phyloP scores from a whole-genome alignment of 2,888 invertebrate species.

The Hemistola chrysoprasaria region DNA sequence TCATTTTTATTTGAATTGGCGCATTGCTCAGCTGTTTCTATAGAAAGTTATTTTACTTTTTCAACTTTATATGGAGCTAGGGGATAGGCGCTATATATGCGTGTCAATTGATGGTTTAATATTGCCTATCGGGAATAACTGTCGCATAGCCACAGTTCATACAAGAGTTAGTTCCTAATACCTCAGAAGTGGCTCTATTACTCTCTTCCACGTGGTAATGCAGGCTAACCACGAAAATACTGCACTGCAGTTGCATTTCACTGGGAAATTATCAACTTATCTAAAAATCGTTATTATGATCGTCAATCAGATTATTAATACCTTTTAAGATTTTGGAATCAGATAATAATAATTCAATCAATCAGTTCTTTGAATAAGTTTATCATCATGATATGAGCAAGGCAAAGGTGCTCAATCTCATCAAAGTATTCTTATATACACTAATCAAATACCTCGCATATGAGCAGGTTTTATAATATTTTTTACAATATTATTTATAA shows the following conservation, averaged over 20 bases:
- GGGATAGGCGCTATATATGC: no score
- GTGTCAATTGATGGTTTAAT: slow-evolving; percentile 6
- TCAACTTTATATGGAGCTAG: slow-evolving; percentile 5
- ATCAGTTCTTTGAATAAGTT: slow-evolving; percentile 14
- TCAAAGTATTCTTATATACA: no score
- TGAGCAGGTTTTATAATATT: no score
- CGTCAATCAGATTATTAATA: slow-evolving; percentile 15
- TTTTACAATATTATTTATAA: no score
- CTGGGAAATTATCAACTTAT: slow-evolving; percentile 5
- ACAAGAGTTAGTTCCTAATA: background rate
- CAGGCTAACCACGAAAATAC: slow-evolving; percentile 2
- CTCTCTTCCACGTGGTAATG: background rate
- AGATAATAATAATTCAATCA: slow-evolving; percentile 12
- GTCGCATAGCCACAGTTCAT: slow-evolving; percentile 7
- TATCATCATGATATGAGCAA: slow-evolving; percentile 10
- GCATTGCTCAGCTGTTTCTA: slow-evolving; percentile 17
- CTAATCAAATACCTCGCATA: no score
- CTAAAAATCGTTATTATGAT: slow-evolving; percentile 10
- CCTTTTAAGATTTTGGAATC: slow-evolving; percentile 1
- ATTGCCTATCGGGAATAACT: slow-evolving; percentile 5
- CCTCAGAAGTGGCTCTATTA: no score
- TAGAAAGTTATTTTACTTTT: slow-evolving; percentile 19
- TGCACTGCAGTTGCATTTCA: slow-evolving; percentile 14
- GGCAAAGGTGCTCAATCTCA: no score
- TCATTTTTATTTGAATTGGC: slow-evolving; percentile 21